Conservation (phyloP, 2,797 vertebrate genomes). For the Threskiornis aethiopicus region DNA sequence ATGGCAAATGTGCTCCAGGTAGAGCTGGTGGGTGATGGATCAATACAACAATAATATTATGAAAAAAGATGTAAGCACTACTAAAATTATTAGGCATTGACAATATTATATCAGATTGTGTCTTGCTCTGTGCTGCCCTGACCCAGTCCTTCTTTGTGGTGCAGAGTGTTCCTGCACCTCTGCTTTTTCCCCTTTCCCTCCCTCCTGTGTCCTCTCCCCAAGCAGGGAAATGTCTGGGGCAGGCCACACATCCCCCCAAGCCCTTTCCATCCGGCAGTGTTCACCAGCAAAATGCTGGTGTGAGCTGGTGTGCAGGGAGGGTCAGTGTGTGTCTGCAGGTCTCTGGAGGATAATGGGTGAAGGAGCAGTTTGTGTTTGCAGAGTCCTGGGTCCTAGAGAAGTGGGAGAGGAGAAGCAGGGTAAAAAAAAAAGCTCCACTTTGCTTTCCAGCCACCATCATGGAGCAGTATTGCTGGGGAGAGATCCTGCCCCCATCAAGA, state of each 20-base stretch:
- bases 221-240: background rate
- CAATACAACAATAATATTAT: background rate
- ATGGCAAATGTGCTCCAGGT: background rate
- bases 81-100: background rate
- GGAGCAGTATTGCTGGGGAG: background rate
- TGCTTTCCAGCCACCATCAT: background rate
- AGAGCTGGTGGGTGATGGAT: background rate
- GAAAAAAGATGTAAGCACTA: background rate
- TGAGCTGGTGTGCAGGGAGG: background rate
- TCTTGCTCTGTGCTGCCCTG: background rate
- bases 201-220: background rate
- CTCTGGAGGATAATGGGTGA: background rate
- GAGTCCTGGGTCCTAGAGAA: background rate
- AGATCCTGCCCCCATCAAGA: background rate
- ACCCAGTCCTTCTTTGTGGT: background rate
- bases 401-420: background rate
- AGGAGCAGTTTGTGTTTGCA: background rate
- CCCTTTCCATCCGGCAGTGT: background rate
- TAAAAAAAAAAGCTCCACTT: background rate
- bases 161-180: background rate
- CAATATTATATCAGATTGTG: background rate
- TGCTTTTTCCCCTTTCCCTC: background rate
- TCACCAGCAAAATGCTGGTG: background rate
- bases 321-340: background rate
- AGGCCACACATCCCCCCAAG: accelerated